Evolutionary conservation across 2,888 invertebrate genomes (phyloP).

Genomic region (Agelastica alni): DNA sequence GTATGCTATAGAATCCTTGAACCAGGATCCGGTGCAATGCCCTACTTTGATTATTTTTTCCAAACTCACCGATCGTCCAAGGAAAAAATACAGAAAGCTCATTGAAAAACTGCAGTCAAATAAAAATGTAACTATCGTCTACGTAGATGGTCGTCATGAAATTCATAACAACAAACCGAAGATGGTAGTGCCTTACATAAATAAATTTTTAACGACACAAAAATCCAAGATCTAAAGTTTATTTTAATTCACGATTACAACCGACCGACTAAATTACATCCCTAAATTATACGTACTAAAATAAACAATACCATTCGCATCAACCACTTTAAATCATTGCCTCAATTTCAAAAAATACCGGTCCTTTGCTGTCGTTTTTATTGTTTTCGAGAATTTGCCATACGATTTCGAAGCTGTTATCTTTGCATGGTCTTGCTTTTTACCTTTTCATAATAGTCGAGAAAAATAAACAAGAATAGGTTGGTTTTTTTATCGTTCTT

Average conservation of each 20-base stretch:
- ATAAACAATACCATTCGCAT: no score
- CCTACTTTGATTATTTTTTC: slow-evolving; percentile 51
- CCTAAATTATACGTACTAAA: no score
- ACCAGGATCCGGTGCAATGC: slow-evolving; percentile 47
- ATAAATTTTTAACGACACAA: slow-evolving; percentile 42
- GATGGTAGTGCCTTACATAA: slow-evolving; percentile 52
- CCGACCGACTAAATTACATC: no score
- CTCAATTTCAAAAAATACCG: no score
- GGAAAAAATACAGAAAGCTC: slow-evolving; percentile 37
- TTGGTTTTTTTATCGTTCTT: neutral
- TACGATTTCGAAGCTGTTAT: no score
- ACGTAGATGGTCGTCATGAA: slow-evolving; percentile 64
- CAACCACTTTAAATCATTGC: no score
- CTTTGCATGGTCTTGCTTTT: no score
- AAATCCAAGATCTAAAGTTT: slow-evolving; percentile 42
- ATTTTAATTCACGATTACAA: no score
- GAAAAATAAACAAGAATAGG: no score
- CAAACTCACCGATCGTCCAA: slow-evolving; percentile 32
- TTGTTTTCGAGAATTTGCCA: no score
- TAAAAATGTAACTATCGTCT: slow-evolving; percentile 42
- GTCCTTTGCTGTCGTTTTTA: no score
- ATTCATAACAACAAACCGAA: slow-evolving; percentile 66
- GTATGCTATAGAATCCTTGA: slow-evolving; percentile 49
- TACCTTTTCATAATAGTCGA: no score
- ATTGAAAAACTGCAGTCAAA: slow-evolving; percentile 40